Evolutionary conservation across 2,888 invertebrate genomes (phyloP).

Genomic region (Pristionchus entomophagus): DNA sequence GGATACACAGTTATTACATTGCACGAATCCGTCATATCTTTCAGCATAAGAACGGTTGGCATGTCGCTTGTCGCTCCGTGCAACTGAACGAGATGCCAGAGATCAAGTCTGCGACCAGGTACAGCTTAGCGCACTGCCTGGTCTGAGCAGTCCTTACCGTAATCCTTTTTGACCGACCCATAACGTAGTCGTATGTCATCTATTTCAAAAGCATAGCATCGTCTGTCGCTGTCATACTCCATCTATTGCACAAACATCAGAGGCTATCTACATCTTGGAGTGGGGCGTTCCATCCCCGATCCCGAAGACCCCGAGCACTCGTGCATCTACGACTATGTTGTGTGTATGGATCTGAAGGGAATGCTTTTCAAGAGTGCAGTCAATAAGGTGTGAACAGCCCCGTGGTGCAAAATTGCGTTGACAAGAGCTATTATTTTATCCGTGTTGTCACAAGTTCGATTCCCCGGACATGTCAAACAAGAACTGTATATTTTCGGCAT

Average conservation of each 20-base stretch:
- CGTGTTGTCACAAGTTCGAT: not conserved
- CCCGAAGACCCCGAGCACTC: not conserved
- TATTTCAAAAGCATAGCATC: too few species aligned
- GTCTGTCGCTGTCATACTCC: not conserved
- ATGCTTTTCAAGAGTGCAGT: not conserved
- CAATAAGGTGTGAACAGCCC: not conserved
- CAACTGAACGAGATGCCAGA: conserved; percentile 24
- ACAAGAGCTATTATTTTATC: not conserved
- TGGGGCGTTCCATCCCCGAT: not conserved
- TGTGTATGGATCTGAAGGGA: not conserved
- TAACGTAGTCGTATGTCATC: too few species aligned
- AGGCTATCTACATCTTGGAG: not conserved
- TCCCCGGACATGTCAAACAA: too few species aligned
- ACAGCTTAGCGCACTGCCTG: too few species aligned
- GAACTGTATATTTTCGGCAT: too few species aligned
- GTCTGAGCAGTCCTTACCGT: too few species aligned
- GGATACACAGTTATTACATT: too few species aligned
- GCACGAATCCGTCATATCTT: not conserved
- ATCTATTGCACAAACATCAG: too few species aligned
- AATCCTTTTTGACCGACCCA: not conserved
- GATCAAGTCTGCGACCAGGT: conserved; percentile 16
- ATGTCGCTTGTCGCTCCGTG: conserved; percentile 1
- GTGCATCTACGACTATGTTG: not conserved
- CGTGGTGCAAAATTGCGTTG: not conserved
- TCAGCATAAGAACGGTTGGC: not conserved